Conservation (phyloP, 2,797 vertebrate species). For the Hypotaenidia okinawae region DNA sequence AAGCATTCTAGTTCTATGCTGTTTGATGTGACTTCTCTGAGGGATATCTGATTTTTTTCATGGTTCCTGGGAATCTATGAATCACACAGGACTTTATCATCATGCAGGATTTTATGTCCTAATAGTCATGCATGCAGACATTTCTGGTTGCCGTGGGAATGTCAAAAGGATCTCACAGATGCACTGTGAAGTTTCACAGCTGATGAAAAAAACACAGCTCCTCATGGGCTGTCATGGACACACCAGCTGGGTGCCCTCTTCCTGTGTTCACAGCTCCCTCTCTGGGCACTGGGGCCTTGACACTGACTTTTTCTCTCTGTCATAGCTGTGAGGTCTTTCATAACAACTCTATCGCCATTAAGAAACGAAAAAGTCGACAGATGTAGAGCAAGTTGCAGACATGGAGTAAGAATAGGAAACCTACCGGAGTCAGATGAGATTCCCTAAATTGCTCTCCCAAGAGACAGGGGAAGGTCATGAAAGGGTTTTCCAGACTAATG, state of each 20-base stretch:
- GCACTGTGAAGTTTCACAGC: neutral
- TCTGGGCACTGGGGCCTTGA: neutral
- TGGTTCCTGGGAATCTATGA: neutral
- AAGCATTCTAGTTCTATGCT: neutral
- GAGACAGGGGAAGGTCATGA: neutral
- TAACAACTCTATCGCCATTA: neutral
- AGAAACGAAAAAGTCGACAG: neutral
- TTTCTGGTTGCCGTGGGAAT: neutral
- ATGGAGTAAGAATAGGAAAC: neutral
- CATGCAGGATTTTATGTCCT: neutral
- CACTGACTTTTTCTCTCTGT: neutral
- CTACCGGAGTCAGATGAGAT: neutral
- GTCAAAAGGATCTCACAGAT: neutral
- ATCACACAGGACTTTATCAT: neutral
- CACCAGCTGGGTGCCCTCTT: neutral
- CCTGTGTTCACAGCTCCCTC: neutral
- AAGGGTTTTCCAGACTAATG: neutral
- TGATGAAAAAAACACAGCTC: neutral
- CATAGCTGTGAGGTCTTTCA: accelerated
- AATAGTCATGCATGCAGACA: neutral
- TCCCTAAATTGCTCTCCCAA: neutral
- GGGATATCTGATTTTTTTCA: neutral
- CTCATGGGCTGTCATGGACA: accelerated
- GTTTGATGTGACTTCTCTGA: neutral
- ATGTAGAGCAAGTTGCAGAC: neutral